These are phyloP conservation scores for Scolopax mira DNA, from an alignment of 2,113 vertebrate species.

Conservation along the genomic window DNA sequence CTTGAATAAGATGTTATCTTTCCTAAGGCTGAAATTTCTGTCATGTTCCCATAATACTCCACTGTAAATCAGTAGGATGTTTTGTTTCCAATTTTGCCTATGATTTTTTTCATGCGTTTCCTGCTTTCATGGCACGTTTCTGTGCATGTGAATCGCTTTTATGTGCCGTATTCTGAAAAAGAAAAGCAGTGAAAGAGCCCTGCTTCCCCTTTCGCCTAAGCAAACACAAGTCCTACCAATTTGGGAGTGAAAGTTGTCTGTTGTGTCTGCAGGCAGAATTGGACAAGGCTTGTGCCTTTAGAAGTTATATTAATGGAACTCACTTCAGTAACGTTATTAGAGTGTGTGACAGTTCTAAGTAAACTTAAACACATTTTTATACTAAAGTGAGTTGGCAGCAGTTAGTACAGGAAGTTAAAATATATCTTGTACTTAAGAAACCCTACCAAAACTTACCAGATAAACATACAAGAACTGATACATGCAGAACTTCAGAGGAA, in stretches of 20 bases:
- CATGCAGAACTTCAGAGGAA: not conserved
- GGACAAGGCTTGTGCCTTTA: not conserved
- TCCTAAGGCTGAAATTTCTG: not conserved
- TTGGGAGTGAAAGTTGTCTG: not conserved
- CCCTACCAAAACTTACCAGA: not conserved
- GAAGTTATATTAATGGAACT: not conserved
- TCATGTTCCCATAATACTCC: not conserved
- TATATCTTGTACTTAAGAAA: not conserved
- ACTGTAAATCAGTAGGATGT: not conserved
- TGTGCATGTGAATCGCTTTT: not conserved
- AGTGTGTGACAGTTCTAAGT: not conserved
- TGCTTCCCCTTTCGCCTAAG: not conserved
- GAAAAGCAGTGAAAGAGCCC: not conserved
- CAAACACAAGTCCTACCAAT: not conserved
- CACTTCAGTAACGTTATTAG: not conserved
- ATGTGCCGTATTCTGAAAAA: not conserved
- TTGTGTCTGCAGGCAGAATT: not conserved
- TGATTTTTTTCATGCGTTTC: not conserved
- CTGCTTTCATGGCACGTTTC: not conserved
- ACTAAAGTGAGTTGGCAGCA: slow-evolving; percentile 8
- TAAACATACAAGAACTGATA: not conserved
- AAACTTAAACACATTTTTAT: not conserved
- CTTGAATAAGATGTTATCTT: not conserved
- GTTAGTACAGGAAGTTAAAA: slow-evolving; percentile 2
- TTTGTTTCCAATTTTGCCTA: not conserved